Base-by-base conservation (phyloP, 2,888 invertebrate species). In the Apocheima hispidaria region DNA sequence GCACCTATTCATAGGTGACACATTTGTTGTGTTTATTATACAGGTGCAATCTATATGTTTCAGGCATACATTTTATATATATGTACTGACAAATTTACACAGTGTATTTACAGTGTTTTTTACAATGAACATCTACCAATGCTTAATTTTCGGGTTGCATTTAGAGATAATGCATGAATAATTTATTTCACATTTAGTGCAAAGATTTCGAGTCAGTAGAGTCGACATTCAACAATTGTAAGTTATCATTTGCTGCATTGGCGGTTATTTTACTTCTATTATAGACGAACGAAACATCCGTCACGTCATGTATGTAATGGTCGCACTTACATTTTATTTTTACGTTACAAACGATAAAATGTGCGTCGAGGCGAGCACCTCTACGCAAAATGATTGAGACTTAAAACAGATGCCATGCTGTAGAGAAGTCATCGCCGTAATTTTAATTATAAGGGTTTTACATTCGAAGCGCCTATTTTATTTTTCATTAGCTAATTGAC, bases 401-500 rank as follows among this genome's bases (percentile, higher is more conserved):
- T 77, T 75, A 74, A 85, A 89, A 87, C 92, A 91, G 92, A 92
- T 85, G 87, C 84, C 87, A 92, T 85, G 87, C 84, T 87, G 74
- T 51, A 64, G 59, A 69, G 74, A 66, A 78, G 78, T 78, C 81
- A 82, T 87, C 89, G 82, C 79, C 79, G 78, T 88, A 90, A 92
- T 90, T 89, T 90, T 86, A 88, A 91, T 90, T 87, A 88, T 79
- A 76, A 72, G 71, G 77, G 74, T 78, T 74, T 79, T 79, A 80
- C 79, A 82, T 81, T 84, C 77, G 75, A 78, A 72, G 72, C 61
- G 86, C 82, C 88, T 87, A 87, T 88, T 89, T 83, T 82, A 91
- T 88, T 88, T 90, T 92, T 91, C 92, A 92, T 92, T 92, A 92
- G 91, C 92, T 92, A 92, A 92, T 92, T 92, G 92, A 91, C 85